These are phyloP conservation scores for Nymphalis io DNA, from an alignment of 1,140 invertebrate genomes.

Conservation along the genomic window DNA sequence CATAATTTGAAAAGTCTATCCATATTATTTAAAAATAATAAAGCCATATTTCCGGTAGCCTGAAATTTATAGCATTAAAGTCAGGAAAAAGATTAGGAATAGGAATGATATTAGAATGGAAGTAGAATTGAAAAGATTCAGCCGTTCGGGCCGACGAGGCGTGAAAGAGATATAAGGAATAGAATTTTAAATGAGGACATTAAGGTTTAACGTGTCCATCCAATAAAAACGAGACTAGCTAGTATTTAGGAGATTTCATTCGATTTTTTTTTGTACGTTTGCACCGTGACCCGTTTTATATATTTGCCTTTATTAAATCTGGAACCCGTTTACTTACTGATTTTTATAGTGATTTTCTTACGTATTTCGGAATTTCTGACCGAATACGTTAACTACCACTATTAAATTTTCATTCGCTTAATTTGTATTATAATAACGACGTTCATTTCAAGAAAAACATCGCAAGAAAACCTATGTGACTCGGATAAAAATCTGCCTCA, in stretches of 20 bases:
- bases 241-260: conserved; percentile 8
- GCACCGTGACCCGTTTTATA: not conserved
- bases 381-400: too few species aligned
- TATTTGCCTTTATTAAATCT: not conserved
- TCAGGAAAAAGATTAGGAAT: conserved; percentile 17
- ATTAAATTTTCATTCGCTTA: too few species aligned
- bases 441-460: too few species aligned
- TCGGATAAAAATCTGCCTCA: too few species aligned
- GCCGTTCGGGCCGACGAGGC: conserved; percentile 25
- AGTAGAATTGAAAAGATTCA: conserved; percentile 28
- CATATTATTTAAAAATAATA: not conserved
- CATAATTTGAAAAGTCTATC: too few species aligned
- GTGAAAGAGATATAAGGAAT: conserved; percentile 33
- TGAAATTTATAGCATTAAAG: not conserved
- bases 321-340: too few species aligned
- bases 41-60: not conserved
- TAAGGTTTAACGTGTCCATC: conserved; percentile 29
- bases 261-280: not conserved
- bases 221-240: conserved; percentile 27
- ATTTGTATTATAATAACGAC: too few species aligned
- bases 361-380: too few species aligned
- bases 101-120: conserved; percentile 21
- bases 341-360: too few species aligned
- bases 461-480: too few species aligned
- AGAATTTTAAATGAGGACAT: conserved; percentile 31